These are phyloP conservation scores for Elymnias hypermnestra DNA, from an alignment of 1,140 invertebrate species.

Conservation along the genomic window DNA sequence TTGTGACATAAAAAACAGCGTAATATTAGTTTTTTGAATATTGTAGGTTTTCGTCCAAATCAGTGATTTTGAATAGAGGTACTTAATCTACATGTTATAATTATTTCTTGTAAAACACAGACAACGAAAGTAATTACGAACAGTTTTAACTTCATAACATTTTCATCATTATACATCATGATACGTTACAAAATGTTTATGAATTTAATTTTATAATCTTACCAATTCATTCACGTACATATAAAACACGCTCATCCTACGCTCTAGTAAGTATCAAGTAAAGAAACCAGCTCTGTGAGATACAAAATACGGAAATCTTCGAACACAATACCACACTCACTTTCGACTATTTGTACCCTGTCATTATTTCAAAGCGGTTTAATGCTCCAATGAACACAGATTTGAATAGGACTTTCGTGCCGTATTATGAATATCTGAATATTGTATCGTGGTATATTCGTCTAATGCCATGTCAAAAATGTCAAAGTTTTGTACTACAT, in stretches of 20 bases:
- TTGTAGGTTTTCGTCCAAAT: too few relatives aligned
- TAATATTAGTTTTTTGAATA: too few relatives aligned
- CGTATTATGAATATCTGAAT: slow-evolving; percentile 52
- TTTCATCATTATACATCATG: background rate
- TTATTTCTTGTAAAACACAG: too few relatives aligned
- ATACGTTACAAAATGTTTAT: background rate
- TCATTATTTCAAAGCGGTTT: slow-evolving; percentile 46
- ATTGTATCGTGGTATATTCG: slow-evolving; percentile 42
- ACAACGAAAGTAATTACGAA: too few relatives aligned
- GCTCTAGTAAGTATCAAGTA: slow-evolving; percentile 12
- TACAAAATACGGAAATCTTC: slow-evolving; percentile 16
- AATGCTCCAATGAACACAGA: slow-evolving; percentile 40
- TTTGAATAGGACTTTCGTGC: slow-evolving; percentile 38
- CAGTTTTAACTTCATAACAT: too few relatives aligned
- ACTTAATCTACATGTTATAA: too few relatives aligned
- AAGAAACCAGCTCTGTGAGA: slow-evolving; percentile 10
- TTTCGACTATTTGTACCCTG: slow-evolving; percentile 57
- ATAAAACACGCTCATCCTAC: slow-evolving; percentile 3
- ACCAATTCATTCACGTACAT: background rate
- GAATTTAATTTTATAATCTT: background rate
- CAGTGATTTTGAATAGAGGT: too few relatives aligned
- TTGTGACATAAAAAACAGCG: too few relatives aligned
- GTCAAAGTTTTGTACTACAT: too few relatives aligned
- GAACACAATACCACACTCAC: slow-evolving; percentile 40
- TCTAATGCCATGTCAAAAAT: slow-evolving; percentile 28